Evolutionary conservation across 2,113 vertebrate genomes (phyloP), one percentile per base, ranked within the genome.

Genomic region (Syrmaticus mikado): DNA sequence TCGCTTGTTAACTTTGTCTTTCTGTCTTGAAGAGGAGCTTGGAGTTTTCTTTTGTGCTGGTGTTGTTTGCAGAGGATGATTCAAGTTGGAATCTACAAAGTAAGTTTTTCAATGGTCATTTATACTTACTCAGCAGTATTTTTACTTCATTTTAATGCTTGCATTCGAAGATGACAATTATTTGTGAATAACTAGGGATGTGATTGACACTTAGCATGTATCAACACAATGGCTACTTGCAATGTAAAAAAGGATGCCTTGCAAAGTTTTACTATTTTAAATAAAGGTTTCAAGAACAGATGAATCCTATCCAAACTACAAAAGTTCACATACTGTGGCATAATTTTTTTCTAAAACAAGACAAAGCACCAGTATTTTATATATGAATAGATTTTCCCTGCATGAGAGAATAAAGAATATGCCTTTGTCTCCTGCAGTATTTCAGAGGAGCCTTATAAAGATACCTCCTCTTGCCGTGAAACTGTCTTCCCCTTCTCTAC

Each of bases 1-100:
- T 96, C 99, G 98, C 97, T 99, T 99, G 97, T 99, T 99, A 93
- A 99, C 99, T 97, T 99, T 99, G 97, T 99, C 99, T 96, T 99
- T 99, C 93, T 99, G 99, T 76, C 99, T 98, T 81, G 99, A 99
- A 64, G 99, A 98, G 57, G 99, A 98, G 94, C 96, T 99, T 43
- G 99, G 95, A 62, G 98, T 98, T 98, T 99, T 99, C 98, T 99
- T 99, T 92, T 99, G 99, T 70, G 99, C 92, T 34, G 98, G 97
- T 50, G 98, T 96, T 68, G 99, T 97, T 95, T 99, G 99, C 52
- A 99, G 98, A 55, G 99, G 98, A 97, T 99, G 99, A 96, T 98
- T 99, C 84, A 99, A 98, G 34, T 98, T 98, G 41, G 99, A 98
- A 98, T 99, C 99, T 99, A 87, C 27, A 96, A 97, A 86, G 28